Conservation (phyloP, 1,140 invertebrate species). For the Heliconius himera region DNA sequence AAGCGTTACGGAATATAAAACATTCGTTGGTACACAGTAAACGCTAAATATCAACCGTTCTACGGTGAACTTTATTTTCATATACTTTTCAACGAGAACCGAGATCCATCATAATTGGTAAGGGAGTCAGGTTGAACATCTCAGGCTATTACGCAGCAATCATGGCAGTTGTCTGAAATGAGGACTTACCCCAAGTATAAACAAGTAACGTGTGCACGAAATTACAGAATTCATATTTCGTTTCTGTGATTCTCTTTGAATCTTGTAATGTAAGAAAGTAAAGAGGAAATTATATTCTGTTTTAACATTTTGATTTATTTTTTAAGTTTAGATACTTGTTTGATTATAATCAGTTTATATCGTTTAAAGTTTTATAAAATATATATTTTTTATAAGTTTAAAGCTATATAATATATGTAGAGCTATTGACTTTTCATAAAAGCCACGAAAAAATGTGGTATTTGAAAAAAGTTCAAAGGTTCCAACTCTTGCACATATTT, state of each 20-base stretch:
- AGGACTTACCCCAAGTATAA: constrained; percentile 80
- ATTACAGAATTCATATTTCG: constrained; percentile 80
- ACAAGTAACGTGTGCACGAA: constrained; percentile 80
- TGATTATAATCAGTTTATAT: too few relatives aligned
- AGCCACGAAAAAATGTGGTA: too few relatives aligned
- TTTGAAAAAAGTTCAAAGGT: too few relatives aligned
- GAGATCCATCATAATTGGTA: constrained; percentile 28
- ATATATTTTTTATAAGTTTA: too few relatives aligned
- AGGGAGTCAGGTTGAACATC: constrained; percentile 35
- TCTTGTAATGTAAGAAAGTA: constrained; percentile 36
- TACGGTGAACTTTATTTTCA: constrained; percentile 40
- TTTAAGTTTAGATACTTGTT: constrained; percentile 48
- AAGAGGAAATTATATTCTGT: not conserved
- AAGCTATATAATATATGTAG: too few relatives aligned
- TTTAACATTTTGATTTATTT: not conserved
- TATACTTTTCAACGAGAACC: constrained; percentile 14
- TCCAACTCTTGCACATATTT: too few relatives aligned
- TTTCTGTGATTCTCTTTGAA: constrained; percentile 56
- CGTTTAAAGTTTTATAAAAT: too few relatives aligned
- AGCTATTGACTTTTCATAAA: too few relatives aligned
- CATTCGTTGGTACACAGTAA: constrained; percentile 47
- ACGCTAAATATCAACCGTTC: constrained; percentile 53
- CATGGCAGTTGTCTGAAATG: constrained; percentile 79
- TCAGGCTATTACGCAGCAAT: constrained; percentile 70
- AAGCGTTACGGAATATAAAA: constrained; percentile 13